These are phyloP conservation scores for Microctenopoma lineatum DNA, from an alignment of 2,797 vertebrate species.

Conservation along the genomic window DNA sequence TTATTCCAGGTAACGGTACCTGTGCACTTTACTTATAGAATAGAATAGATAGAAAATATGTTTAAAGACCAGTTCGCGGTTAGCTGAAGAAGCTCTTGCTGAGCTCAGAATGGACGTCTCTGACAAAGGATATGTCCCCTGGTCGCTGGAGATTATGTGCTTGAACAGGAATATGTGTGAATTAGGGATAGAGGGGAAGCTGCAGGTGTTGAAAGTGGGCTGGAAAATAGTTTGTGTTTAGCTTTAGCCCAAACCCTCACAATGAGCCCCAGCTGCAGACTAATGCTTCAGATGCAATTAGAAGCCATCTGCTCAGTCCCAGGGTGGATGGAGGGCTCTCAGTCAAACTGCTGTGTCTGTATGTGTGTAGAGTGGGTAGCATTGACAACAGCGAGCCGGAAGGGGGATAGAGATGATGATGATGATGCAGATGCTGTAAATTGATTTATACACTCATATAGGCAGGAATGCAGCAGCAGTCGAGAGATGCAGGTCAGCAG, in stretches of 20 bases:
- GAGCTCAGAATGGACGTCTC: too few relatives aligned
- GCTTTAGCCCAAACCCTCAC: constrained; percentile 30
- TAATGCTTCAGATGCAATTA: constrained; percentile 44
- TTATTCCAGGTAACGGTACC: too few relatives aligned
- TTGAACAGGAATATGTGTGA: constrained; percentile 8
- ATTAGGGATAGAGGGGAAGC: not conserved
- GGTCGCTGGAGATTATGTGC: not conserved
- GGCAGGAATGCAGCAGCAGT: not conserved
- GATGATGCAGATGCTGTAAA: not conserved
- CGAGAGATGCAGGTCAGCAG: not conserved
- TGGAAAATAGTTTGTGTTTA: constrained; percentile 42
- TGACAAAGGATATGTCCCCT: too few relatives aligned
- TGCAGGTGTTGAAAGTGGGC: constrained; percentile 43
- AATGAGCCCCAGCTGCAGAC: constrained; percentile 38
- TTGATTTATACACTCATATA: not conserved
- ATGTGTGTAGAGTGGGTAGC: not conserved
- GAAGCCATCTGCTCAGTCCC: constrained; percentile 38
- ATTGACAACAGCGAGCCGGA: not conserved
- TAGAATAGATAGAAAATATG: too few relatives aligned
- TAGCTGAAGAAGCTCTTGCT: too few relatives aligned
- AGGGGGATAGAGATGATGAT: not conserved
- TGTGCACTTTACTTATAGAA: too few relatives aligned
- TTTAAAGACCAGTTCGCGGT: too few relatives aligned
- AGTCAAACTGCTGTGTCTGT: constrained; percentile 5
- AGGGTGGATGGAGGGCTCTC: constrained; percentile 18